Base-by-base conservation (phyloP, 2,888 invertebrate species). In the Euspilapteryx auroguttella region DNA sequence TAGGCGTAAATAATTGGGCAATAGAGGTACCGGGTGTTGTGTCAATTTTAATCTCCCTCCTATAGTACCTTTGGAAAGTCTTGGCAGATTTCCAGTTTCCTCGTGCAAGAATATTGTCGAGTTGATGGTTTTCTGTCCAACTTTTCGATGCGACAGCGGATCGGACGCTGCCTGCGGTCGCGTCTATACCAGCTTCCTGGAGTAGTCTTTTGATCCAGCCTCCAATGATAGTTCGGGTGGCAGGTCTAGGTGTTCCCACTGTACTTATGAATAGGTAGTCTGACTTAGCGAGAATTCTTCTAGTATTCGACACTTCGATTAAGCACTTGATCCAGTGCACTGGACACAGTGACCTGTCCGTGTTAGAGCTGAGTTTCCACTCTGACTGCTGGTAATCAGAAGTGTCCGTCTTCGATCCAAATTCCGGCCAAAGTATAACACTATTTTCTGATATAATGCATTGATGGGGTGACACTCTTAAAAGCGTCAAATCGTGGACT, bases 61-160 rank as follows among this genome's bases (percentile, higher is more conserved):
- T 3, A 11, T 26, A 26, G 9, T 17, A 26, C 5, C 8, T 26
- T 15, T 11, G n/a, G 17, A 26, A 26, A 3, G 26, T 26, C n/a
- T 26, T n/a, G 3, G 3, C 15, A 7, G 26, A 26, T 10, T 30
- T 28, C 40, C 42, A 42, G 25, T 42, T 40, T 4, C 37, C 42
- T 14, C 32, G 27, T 6, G 28, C 25, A 2, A 40, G 14, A 4
- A 42, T 25, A 12, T 40, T 37, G 5, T 37, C 40, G 5, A 40
- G n/a, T 11, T 30, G 15, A 7, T 29, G 26, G 12, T 31, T 25
- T 2, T 33, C 28, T 3, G 6, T 12, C 35, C 36, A 39, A 14
- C 30, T 40, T 12, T 32, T 28, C 3, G 32, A 31, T n/a, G 31
- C 33, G 2, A 41, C 39, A n/a, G 34, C 37, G 4, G 35, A 7